Evolutionary conservation across 2,113 vertebrate genomes (phyloP).

Genomic region (Vireo altiloquus): DNA sequence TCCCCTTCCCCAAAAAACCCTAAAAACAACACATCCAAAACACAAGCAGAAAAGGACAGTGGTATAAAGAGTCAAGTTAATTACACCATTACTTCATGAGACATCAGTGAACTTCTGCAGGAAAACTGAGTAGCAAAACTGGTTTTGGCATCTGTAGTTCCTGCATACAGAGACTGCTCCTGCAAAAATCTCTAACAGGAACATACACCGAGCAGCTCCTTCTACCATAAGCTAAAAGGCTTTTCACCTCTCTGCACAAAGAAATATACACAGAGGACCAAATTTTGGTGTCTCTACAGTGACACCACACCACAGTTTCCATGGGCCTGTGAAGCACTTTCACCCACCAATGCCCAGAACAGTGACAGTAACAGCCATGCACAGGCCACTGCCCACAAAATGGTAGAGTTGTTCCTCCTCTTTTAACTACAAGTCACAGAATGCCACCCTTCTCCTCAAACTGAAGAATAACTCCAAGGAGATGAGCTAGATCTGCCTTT

Average conservation of each 20-base stretch:
- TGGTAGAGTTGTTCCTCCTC: background rate
- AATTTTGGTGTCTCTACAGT: background rate
- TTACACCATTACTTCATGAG: background rate
- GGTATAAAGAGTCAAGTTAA: background rate
- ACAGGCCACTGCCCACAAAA: background rate
- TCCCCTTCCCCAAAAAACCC: background rate
- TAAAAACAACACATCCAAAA: background rate
- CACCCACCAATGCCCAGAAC: background rate
- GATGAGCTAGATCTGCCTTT: background rate
- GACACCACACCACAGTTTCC: fast-evolving
- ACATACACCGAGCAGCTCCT: background rate
- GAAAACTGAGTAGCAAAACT: background rate
- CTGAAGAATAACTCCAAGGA: background rate
- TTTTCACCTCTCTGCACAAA: background rate
- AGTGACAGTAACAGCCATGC: background rate
- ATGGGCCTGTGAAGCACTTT: background rate
- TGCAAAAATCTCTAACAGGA: background rate
- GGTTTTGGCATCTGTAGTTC: background rate
- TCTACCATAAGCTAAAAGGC: background rate
- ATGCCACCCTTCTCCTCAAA: background rate
- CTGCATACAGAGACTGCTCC: background rate
- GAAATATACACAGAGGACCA: background rate
- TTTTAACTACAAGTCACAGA: background rate
- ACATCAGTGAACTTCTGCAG: background rate
- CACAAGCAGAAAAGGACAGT: background rate